phyloP scores from a whole-genome alignment of 2,113 vertebrate species.

The Euleptes europaea region DNA sequence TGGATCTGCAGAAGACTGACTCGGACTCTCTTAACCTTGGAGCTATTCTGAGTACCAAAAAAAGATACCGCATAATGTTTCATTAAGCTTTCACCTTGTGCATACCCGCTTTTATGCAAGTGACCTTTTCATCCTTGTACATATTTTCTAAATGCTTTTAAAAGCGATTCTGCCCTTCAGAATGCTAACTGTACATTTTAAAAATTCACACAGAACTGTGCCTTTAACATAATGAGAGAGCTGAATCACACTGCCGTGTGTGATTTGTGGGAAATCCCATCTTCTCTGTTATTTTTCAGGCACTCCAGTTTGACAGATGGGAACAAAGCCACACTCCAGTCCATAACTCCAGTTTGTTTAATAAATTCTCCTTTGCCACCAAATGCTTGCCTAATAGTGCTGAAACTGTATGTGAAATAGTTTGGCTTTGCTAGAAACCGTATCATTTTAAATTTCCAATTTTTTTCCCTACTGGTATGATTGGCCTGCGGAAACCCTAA shows the following conservation, averaged over 20 bases:
- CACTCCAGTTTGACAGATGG: slow-evolving; percentile 77
- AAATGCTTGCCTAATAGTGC: slow-evolving; percentile 63
- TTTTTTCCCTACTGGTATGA: slow-evolving; percentile 4
- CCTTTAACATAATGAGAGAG: slow-evolving; percentile 68
- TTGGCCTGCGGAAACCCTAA: slow-evolving; percentile 18
- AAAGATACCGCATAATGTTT: slow-evolving; percentile 82
- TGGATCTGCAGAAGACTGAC: slow-evolving; percentile 94
- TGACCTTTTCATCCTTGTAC: slow-evolving; percentile 78
- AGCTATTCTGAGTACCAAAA: slow-evolving; percentile 86
- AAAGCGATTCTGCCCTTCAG: slow-evolving; percentile 78
- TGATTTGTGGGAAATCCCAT: slow-evolving; percentile 72
- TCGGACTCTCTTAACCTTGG: slow-evolving; percentile 93
- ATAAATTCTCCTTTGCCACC: slow-evolving; percentile 63
- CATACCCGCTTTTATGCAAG: slow-evolving; percentile 74
- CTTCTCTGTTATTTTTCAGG: slow-evolving; percentile 71
- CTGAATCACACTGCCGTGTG: slow-evolving; percentile 61
- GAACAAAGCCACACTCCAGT: slow-evolving; percentile 69
- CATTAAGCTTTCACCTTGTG: slow-evolving; percentile 85
- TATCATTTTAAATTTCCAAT: slow-evolving; percentile 26
- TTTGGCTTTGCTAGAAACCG: slow-evolving; percentile 39
- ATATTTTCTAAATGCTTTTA: slow-evolving; percentile 81
- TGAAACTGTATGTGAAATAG: slow-evolving; percentile 32
- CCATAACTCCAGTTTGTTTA: slow-evolving; percentile 66
- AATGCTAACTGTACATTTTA: slow-evolving; percentile 75
- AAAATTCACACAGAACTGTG: slow-evolving; percentile 69